Base-by-base conservation (phyloP, 2,888 invertebrate genomes). In the Keiferia lycopersicella region DNA sequence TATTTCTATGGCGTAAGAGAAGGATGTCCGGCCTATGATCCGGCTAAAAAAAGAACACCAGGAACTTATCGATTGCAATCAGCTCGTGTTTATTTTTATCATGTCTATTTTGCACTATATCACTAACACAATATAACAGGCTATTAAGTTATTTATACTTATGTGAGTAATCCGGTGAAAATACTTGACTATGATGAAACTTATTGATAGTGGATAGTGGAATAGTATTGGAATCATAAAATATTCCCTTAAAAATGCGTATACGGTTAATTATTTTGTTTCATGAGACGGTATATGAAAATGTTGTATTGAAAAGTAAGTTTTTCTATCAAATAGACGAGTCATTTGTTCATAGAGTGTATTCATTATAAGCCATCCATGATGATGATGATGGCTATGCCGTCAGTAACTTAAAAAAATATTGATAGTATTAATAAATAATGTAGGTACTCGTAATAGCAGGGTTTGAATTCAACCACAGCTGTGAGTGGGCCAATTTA, bases 21-120 rank as follows among this genome's bases (percentile, higher is more conserved):
- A 78, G 84, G 84, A 84, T 82, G 71, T 86, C 84, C 84, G 83
- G 77, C 71, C 70, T 59, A 4, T 34, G 41, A 39, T 63, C 56
- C 59, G 53, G 51, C 64, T 63, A 56, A n/a, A 51, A 51, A 51
- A 16, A 45, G 45, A 45, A 45, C 45, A n/a, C n/a, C 16, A 45
- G 45, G 45, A 45, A n/a, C 16, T 45, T 45, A 45, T 16, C 1
- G n/a, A 45, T 45, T 16, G 45, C n/a, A 16, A 45, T 34, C 16
- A 16, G 16, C 16, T 45, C 4, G 45, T 45, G 45, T 45, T n/a
- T 45, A n/a, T 16, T 45, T 26, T 45, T n/a, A 16, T 41, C 16
- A 16, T n/a, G 45, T 1, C 11, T 7, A 45, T 16, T 16, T 45
- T 45, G 45, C 16, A 45, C n/a, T n/a, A 10, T 34, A 34, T 34